Base-by-base conservation (phyloP, 2,113 vertebrate species). In the Plecotus auritus region DNA sequence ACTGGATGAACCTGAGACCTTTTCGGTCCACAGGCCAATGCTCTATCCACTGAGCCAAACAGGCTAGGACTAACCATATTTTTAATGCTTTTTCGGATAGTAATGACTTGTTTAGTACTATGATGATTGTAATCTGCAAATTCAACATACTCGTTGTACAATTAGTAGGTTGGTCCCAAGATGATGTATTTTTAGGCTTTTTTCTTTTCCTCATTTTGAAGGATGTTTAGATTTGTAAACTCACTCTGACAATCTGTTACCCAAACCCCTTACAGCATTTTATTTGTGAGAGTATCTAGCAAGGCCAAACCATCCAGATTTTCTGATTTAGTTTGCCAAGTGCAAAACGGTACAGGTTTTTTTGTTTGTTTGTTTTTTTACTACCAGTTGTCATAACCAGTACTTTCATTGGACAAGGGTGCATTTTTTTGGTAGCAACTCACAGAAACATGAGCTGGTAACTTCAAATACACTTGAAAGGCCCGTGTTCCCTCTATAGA, bases 291-390 rank as follows among this genome's bases (percentile, higher is more conserved):
- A 95, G 45, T 35, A 61, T 51, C 84, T 93, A 49, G 49, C 81
- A 76, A 95, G 95, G 94, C 88, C 93, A 96, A 88, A 84, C 67
- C 28, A 47, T 96, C 80, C 95, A 96, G 90, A 95, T 95, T 96
- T 93, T 84, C 92, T 91, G 87, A 89, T 90, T 91, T 91, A 42
- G 54, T 83, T 95, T 90, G 70, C 86, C 81, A 87, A 81, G 64
- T 94, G 96, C 85, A 94, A 94, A 86, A 66, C 23, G 42, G 4
- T 85, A 78, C 83, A 45, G 30, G 7, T 35, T 67, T 42, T 91
- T 61, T 1, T 12, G 17, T 51, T 49, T 78, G 56, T 66, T 81
- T 49, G 74, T 70, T 76, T 69, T 67, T 87, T 61, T 5, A 72
- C 59, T 86, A 47, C 16, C 78, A 67, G 22, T 95, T 93, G 76